Conservation (phyloP, 2,888 invertebrate genomes). For the Drosophila demipolita region DNA sequence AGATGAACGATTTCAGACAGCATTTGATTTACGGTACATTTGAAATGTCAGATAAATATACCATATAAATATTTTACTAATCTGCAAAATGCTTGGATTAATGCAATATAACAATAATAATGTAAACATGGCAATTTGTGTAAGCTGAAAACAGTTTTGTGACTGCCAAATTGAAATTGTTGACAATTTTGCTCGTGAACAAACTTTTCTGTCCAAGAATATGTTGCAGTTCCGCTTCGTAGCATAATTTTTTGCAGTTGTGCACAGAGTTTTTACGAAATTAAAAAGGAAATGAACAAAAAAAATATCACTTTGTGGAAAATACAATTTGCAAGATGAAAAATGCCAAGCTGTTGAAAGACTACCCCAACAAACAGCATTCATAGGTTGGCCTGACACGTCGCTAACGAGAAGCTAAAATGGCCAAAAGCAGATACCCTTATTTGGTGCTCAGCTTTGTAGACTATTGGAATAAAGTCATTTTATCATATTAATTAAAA, state of each 20-base stretch:
- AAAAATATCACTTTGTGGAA: constrained; percentile 19
- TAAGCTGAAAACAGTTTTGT: background rate
- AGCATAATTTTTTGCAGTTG: constrained; percentile 36
- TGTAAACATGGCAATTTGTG: background rate
- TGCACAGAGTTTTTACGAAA: constrained; percentile 58
- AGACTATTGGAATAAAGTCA: background rate
- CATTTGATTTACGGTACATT: constrained; percentile 31
- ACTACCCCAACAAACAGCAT: constrained; percentile 5
- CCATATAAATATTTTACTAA: background rate
- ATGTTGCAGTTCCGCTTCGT: constrained; percentile 9
- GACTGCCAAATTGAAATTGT: background rate
- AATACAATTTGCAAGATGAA: constrained; percentile 3
- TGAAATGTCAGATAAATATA: constrained; percentile 1
- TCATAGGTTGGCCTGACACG: constrained; percentile 35
- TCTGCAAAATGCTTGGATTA: constrained; percentile 3
- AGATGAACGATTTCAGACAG: constrained; percentile 34
- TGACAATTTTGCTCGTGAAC: background rate
- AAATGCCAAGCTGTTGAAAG: background rate
- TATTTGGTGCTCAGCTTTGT: background rate
- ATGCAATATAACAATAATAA: background rate
- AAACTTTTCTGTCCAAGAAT: constrained; percentile 21
- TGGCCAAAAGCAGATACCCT: background rate
- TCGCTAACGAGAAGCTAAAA: constrained; percentile 11
- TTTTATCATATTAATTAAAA: background rate
- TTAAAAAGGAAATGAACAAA: constrained; percentile 29